Evolutionary conservation across 2,113 vertebrate genomes (phyloP), one percentile per base, ranked within the genome.

Genomic region (Scomber scombrus): DNA sequence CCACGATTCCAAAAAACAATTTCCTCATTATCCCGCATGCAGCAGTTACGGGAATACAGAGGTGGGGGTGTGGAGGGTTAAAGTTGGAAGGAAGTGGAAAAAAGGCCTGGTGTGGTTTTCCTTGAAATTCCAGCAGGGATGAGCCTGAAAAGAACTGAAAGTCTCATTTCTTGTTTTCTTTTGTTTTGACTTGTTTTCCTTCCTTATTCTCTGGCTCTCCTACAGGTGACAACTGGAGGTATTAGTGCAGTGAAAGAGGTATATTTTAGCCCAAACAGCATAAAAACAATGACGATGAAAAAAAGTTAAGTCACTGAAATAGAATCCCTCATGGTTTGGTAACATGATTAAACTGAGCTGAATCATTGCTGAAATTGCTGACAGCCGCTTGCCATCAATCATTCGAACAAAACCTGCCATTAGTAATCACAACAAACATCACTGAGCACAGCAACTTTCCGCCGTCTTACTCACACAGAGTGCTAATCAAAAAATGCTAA

Each of bases 401-500:
- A 89, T 18, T 64, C 14, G 0, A 67, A 75, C 67, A 67, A 73
- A 74, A 68, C 16, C 71, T 84, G 78, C 68, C 83, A 88, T 82
- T 84, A 82, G 78, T 82, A 84, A 86, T 88, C 85, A 78, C 81
- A 80, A 80, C 84, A 85, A 85, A 85, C 82, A 73, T 69, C 68
- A 62, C 58, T 3, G 78, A 80, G 82, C 74, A 18, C 75, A 77
- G 75, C 85, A 78, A 57, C 85, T 81, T 76, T 72, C 43, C 47
- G 31, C 65, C 46, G 19, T 31, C 79, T 70, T 62, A 81, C 85
- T 75, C 84, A 23, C 5, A 19, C 67, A 13, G 75, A 76, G 78
- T 75, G 49, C 86, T 88, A 77, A 89, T 92, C 81, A 83, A 66
- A 82, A 87, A 84, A 85, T 80, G 82, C 74, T 85, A 87, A 90